phyloP scores from a whole-genome alignment of 2,113 vertebrate species.

The Parotia lawesii region DNA sequence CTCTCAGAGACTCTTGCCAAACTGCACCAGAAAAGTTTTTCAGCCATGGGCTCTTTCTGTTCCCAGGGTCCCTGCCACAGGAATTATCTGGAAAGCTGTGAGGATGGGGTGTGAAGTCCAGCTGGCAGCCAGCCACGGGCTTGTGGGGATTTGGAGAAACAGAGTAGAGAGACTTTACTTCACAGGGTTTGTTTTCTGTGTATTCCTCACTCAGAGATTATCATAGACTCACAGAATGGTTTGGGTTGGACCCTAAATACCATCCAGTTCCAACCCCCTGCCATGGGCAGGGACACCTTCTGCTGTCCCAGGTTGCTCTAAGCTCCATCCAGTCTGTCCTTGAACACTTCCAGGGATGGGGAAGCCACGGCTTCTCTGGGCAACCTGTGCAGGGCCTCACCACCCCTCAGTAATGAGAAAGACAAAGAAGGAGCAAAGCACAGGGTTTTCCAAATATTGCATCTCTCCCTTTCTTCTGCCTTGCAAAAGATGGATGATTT shows the following conservation, averaged over 20 bases:
- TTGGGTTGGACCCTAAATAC: neutral
- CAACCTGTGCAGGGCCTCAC: neutral
- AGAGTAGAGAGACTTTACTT: neutral
- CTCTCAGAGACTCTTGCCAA: neutral
- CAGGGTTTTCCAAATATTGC: neutral
- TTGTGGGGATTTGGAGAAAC: neutral
- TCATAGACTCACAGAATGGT: neutral
- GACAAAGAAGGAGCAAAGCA: neutral
- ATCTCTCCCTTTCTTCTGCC: neutral
- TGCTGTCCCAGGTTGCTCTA: rapidly evolving
- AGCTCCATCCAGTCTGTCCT: rapidly evolving
- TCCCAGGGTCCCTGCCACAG: neutral
- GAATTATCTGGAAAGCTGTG: neutral
- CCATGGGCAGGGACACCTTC: neutral
- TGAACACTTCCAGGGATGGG: neutral
- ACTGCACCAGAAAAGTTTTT: neutral
- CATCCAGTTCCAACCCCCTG: neutral
- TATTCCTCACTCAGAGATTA: neutral
- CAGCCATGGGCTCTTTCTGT: neutral
- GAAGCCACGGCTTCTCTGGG: neutral
- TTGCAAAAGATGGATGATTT: neutral
- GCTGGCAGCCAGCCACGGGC: neutral
- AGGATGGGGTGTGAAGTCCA: neutral
- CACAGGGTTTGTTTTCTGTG: neutral
- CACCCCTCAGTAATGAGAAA: neutral